phyloP scores from a whole-genome alignment of 2,888 invertebrate genomes.

The Tenodera sinensis region DNA sequence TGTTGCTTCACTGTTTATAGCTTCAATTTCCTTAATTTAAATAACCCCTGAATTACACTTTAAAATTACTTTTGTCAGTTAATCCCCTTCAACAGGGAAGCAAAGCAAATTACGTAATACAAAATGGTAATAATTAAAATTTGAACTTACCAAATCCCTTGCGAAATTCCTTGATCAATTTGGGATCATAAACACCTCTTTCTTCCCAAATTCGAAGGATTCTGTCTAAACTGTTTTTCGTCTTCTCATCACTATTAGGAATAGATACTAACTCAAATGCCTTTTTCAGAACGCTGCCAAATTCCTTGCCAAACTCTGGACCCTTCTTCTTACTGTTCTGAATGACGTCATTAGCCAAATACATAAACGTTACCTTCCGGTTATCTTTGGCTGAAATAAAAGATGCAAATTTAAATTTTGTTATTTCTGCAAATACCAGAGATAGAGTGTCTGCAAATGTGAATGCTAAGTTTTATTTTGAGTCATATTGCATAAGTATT shows the following conservation, averaged over 20 bases:
- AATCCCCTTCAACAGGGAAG: not conserved
- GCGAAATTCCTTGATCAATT: conserved; percentile 76
- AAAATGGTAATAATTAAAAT: not conserved
- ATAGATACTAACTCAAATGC: conserved; percentile 81
- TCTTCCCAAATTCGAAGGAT: conserved; percentile 91
- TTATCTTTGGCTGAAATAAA: conserved; percentile 69
- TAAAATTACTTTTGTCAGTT: not conserved
- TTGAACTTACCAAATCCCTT: conserved; percentile 51
- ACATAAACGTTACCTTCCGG: conserved; percentile 91
- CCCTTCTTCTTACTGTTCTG: conserved; percentile 98
- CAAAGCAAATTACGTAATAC: not conserved
- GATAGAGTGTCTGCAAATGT: too few relatives aligned
- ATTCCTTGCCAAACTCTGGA: conserved; percentile 90
- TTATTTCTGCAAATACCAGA: too few relatives aligned
- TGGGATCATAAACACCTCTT: conserved; percentile 79
- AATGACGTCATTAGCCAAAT: conserved; percentile 98
- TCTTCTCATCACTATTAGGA: conserved; percentile 68
- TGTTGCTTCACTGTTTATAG: too few relatives aligned
- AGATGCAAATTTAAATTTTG: conserved; percentile 1
- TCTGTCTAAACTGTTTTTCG: conserved; percentile 73
- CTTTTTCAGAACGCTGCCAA: conserved; percentile 71
- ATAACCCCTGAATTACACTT: too few relatives aligned
- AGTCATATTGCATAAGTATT: too few relatives aligned
- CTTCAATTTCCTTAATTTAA: too few relatives aligned
- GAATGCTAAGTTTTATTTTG: too few relatives aligned